These are phyloP conservation scores for Pyralis farinalis DNA, from an alignment of 2,888 invertebrate genomes.

Conservation along the genomic window DNA sequence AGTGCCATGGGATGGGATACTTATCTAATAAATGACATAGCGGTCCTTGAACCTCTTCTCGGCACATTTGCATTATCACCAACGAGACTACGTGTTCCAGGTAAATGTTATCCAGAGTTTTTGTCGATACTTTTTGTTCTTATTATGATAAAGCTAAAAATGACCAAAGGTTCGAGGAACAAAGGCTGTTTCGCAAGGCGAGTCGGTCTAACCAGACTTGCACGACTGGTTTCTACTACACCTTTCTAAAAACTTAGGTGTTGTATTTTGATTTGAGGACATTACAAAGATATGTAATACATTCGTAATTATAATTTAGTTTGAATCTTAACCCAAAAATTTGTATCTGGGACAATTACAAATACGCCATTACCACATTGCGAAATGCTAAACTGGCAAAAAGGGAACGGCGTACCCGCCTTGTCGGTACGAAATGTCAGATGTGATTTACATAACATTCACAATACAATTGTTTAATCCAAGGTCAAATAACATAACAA, in stretches of 20 bases:
- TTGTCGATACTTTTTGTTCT: neutral
- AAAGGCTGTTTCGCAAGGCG: constrained; percentile 16
- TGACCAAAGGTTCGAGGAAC: constrained; percentile 5
- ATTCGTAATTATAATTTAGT: constrained; percentile 3
- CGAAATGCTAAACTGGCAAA: constrained; percentile 43
- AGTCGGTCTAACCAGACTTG: constrained; percentile 13
- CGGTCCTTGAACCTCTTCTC: constrained; percentile 55
- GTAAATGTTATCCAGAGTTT: neutral
- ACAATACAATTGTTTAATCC: constrained; percentile 47
- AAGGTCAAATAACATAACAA: constrained; percentile 43
- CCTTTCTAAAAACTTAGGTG: constrained; percentile 13
- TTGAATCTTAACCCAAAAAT: constrained; percentile 15
- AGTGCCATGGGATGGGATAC: too few relatives aligned
- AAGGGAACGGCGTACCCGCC: constrained; percentile 46
- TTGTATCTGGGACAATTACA: constrained; percentile 36
- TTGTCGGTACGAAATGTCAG: constrained; percentile 63
- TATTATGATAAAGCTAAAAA: neutral
- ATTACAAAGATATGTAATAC: constrained; percentile 11
- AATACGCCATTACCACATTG: constrained; percentile 38
- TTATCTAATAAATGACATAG: constrained; percentile 43
- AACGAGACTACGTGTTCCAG: neutral
- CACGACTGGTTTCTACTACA: constrained; percentile 17
- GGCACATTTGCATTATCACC: constrained; percentile 17
- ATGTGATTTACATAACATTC: constrained; percentile 62
- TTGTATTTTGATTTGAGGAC: constrained; percentile 9